These are phyloP conservation scores for Apis dorsata DNA, from an alignment of 1,140 invertebrate genomes.

Conservation along the genomic window DNA sequence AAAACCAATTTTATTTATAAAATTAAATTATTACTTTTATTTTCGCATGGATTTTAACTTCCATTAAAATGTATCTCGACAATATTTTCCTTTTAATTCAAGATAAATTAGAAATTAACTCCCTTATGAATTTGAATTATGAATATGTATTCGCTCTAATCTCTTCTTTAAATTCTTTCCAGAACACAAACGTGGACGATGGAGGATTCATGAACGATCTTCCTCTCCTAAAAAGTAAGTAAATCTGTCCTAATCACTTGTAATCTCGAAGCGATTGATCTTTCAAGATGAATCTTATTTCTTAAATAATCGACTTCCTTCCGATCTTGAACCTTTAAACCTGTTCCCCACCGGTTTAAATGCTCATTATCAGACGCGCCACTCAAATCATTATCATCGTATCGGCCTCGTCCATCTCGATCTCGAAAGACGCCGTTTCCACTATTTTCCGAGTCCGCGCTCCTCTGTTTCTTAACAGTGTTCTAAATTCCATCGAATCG, in stretches of 20 bases:
- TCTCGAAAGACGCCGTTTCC: background rate
- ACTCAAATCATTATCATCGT: background rate
- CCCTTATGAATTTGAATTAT: background rate
- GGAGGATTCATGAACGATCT: slow-evolving; percentile 92
- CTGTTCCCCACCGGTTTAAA: background rate
- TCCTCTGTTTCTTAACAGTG: no score
- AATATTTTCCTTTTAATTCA: background rate
- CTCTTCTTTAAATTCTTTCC: slow-evolving; percentile 71
- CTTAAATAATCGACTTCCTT: background rate
- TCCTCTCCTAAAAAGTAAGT: slow-evolving; percentile 93
- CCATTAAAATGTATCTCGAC: background rate
- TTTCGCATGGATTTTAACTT: no score
- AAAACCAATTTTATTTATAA: no score
- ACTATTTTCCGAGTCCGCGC: background rate
- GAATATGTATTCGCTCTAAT: background rate
- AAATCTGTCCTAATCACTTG: background rate
- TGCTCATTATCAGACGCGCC: background rate
- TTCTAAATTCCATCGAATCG: slow-evolving; percentile 14
- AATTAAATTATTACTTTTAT: no score
- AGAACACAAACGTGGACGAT: slow-evolving; percentile 92
- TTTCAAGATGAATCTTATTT: background rate
- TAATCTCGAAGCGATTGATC: background rate
- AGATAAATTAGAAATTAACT: background rate
- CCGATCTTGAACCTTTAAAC: no score
- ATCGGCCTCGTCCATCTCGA: background rate